phyloP scores from a whole-genome alignment of 2,888 invertebrate genomes.

The Formica aserva region DNA sequence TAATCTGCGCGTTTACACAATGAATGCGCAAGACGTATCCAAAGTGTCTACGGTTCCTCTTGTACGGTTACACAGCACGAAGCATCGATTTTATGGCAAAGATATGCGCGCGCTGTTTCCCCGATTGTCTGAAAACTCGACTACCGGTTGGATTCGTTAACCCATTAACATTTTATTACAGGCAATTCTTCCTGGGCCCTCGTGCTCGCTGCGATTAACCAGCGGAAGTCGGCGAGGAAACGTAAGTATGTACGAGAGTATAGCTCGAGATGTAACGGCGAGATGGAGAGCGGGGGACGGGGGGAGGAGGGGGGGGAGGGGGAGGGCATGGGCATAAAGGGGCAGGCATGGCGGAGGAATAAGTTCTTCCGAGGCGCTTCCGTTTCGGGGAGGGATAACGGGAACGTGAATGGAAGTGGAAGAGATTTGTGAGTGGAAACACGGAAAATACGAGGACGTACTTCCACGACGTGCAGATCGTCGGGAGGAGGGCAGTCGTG shows the following conservation, averaged over 20 bases:
- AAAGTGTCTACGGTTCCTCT: neutral
- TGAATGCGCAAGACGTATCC: neutral
- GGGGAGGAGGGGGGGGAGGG: too few relatives aligned
- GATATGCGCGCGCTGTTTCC: slow-evolving; percentile 28
- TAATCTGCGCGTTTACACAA: neutral
- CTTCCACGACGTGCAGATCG: slow-evolving; percentile 53
- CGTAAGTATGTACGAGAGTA: slow-evolving; percentile 39
- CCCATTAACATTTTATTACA: slow-evolving; percentile 80
- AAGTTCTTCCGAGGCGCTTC: slow-evolving; percentile 68
- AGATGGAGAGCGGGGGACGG: neutral
- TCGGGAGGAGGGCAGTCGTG: slow-evolving; percentile 36
- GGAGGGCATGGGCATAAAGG: slow-evolving; percentile 1
- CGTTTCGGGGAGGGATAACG: slow-evolving; percentile 59
- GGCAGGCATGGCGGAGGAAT: slow-evolving; percentile 52
- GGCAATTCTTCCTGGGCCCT: slow-evolving; percentile 71
- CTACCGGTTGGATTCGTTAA: slow-evolving; percentile 73
- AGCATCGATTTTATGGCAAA: neutral
- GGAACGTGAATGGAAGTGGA: slow-evolving; percentile 59
- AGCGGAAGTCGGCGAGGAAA: slow-evolving; percentile 41
- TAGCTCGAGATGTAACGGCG: slow-evolving; percentile 46
- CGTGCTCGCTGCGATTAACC: slow-evolving; percentile 41
- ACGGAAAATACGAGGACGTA: slow-evolving; percentile 58
- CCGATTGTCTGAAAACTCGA: slow-evolving; percentile 50
- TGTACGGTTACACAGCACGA: neutral
- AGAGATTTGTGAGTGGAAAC: slow-evolving; percentile 69